Evolutionary conservation across 2,888 invertebrate genomes (phyloP), one percentile per base, ranked within the genome.

Genomic region (Trissolcus japonicus): DNA sequence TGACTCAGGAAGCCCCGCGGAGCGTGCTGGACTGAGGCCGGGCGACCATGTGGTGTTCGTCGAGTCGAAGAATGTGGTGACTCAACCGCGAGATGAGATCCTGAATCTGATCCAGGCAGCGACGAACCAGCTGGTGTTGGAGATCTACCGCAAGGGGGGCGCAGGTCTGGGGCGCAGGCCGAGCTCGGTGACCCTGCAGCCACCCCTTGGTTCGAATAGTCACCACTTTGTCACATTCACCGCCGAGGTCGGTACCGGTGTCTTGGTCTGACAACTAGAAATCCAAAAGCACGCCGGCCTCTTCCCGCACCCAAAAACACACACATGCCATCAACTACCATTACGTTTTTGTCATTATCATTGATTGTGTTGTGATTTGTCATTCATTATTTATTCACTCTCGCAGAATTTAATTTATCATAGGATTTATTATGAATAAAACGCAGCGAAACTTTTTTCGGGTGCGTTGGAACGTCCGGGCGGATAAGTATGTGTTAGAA

Each of bases 41-140:
- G 96, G 96, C 14, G 96, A 96, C 88, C 95, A 95, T 89, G 93
- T 96, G 79, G 95, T 96, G 79, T 96, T 96, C 89, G 95, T 96
- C 67, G 96, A 95, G 80, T 94, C 94, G 86, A 94, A 94, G 87
- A 96, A 96, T 88, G 95, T 96, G 48, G 96, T 96, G 77, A 95
- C 94, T 80, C 93, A 94, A 88, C 93, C 94, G 0, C 94, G 93
- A 80, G 93, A 93, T 69, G 92, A 93, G 80, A 92, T 93, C 35
- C 90, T 93, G 61, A 90, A 90, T 57, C 90, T 93, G 74, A 93
- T 93, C 85, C 95, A 93, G 93, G 83, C 87, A 16, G 87, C 89
- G 51, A 88, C 86, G 53, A 87, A 83, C 75, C 89, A 89, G 74
- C 79, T 89, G 46, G 75, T 87, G 6, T 83, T 89, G 40, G 89